Conservation (phyloP, 2,888 invertebrate species). For the Spilarctia lutea region DNA sequence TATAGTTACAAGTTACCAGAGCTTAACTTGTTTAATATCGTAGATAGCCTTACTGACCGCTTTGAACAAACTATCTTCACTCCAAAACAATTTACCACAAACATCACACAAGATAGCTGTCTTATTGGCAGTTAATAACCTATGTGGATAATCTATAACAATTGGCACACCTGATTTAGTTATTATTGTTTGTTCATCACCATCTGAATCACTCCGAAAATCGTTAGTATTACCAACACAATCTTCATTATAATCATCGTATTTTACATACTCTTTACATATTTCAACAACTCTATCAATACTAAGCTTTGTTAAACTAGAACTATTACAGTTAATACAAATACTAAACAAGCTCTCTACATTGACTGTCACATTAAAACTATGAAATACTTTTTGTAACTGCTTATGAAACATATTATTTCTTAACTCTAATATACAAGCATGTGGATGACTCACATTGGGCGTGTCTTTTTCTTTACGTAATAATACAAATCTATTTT, state of each 20-base stretch:
- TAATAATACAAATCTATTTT: slow-evolving; percentile 71
- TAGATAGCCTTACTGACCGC: slow-evolving; percentile 61
- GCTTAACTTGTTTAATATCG: slow-evolving; percentile 55
- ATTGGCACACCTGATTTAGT: slow-evolving; percentile 85
- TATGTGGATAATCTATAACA: slow-evolving; percentile 83
- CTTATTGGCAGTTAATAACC: slow-evolving; percentile 77
- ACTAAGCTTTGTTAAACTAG: slow-evolving; percentile 63
- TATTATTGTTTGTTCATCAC: slow-evolving; percentile 70
- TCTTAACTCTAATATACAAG: slow-evolving; percentile 85
- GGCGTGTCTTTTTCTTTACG: slow-evolving; percentile 84
- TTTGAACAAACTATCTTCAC: slow-evolving; percentile 74
- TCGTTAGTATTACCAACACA: slow-evolving; percentile 66
- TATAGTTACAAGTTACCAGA: slow-evolving; percentile 42
- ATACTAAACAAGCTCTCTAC: slow-evolving; percentile 89
- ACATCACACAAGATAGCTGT: slow-evolving; percentile 89
- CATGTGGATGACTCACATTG: slow-evolving; percentile 82
- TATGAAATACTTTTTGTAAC: slow-evolving; percentile 88
- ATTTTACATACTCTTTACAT: slow-evolving; percentile 59
- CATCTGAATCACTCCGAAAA: slow-evolving; percentile 78
- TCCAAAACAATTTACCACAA: slow-evolving; percentile 93
- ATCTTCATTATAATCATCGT: slow-evolving; percentile 60
- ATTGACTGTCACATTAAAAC: slow-evolving; percentile 88
- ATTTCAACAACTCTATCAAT: slow-evolving; percentile 66
- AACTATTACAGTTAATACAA: slow-evolving; percentile 88
- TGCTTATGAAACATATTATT: slow-evolving; percentile 87